A percentile compares a stretch with the other conserved stretches of the same genome.
phyloP scores from a whole-genome alignment of 92 coral and sea anemone genomes.

The Parazoanthus darwini region DNA sequence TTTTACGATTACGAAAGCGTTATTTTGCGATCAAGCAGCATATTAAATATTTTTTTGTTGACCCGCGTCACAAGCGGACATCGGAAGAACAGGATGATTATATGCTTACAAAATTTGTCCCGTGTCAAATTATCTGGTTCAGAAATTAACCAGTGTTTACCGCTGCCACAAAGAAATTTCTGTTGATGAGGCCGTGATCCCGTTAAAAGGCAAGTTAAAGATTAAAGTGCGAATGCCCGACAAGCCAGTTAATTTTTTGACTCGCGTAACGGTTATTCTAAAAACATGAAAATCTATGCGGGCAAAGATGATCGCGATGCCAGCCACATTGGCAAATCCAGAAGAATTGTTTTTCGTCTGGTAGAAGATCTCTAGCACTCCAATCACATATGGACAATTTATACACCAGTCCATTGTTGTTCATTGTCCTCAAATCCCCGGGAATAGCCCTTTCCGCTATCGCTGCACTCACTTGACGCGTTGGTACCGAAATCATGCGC shows the following conservation, averaged over 20 bases:
- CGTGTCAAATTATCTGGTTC: conserved; percentile 11
- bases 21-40: conserved; percentile 44
- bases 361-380: conserved; percentile 38
- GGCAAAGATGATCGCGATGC: conserved; percentile 52
- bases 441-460: too few relatives aligned
- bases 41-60: conserved; percentile 54
- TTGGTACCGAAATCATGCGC: too few relatives aligned
- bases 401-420: conserved; percentile 50
- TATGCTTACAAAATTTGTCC: conserved; percentile 44
- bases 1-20: not conserved
- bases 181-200: conserved; percentile 55
- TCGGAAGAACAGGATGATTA: conserved; percentile 34
- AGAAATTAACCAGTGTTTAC: conserved; percentile 24
- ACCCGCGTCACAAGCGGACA: conserved; percentile 35
- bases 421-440: conserved; percentile 36
- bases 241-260: conserved; percentile 59
- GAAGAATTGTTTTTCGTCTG: conserved; percentile 48
- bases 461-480: too few relatives aligned
- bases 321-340: conserved; percentile 45
- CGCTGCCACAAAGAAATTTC: conserved; percentile 50
- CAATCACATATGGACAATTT: conserved; percentile 57
- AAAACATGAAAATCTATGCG: conserved; percentile 42
- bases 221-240: conserved; percentile 58
- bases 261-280: conserved; percentile 48
- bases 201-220: conserved; percentile 47